Evolutionary conservation across 2,113 vertebrate species (phyloP).

Genomic region (Vicugna pacos): DNA sequence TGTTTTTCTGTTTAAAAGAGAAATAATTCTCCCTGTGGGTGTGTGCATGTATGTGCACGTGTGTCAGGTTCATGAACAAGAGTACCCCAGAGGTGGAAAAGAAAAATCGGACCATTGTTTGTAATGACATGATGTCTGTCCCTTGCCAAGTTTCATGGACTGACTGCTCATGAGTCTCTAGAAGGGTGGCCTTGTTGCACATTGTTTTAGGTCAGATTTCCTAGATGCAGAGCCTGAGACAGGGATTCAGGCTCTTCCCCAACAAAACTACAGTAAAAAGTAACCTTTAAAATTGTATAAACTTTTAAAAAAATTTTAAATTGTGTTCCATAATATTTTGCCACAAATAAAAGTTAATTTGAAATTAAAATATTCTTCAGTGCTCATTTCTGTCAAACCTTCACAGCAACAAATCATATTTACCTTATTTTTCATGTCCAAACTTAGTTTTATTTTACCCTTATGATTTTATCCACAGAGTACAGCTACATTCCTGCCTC

Average conservation of each 20-base stretch:
- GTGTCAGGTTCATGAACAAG: not conserved
- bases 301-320: not conserved
- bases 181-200: not conserved
- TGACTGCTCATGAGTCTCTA: not conserved
- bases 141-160: no score
- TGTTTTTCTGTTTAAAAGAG: not conserved
- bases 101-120: not conserved
- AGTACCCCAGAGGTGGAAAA: not conserved
- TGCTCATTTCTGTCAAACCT: not conserved
- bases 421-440: not conserved
- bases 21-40: not conserved
- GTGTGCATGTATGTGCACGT: not conserved
- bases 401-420: not conserved
- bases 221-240: no score
- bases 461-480: not conserved
- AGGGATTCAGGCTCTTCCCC: no score
- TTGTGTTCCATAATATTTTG: not conserved
- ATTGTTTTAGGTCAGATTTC: not conserved
- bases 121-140: not conserved
- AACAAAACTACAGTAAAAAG: not conserved
- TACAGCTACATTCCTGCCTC: not conserved
- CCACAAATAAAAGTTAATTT: not conserved
- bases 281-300: not conserved
- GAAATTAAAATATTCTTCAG: conserved; percentile 17
- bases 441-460: not conserved